phyloP scores from a whole-genome alignment of 2,888 invertebrate species.

The Agrochola lota region DNA sequence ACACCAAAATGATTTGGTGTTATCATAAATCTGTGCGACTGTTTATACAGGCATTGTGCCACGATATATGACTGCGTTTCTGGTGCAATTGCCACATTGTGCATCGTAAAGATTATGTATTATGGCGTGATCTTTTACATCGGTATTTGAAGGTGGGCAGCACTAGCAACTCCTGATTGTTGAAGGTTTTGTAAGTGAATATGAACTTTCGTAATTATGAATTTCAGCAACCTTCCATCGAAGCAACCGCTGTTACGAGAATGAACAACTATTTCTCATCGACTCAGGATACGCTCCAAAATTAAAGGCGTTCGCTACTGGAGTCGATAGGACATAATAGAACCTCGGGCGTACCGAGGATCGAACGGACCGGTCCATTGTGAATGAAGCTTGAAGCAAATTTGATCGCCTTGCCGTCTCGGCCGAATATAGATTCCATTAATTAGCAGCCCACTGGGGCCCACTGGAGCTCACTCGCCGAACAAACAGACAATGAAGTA shows the following conservation, averaged over 20 bases:
- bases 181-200: background rate
- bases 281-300: slow-evolving; percentile 45
- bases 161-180: background rate
- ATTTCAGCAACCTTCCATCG: slow-evolving; percentile 3
- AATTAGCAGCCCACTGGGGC: slow-evolving; percentile 71
- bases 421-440: slow-evolving; percentile 75
- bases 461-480: slow-evolving; percentile 67
- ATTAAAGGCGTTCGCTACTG: slow-evolving; percentile 52
- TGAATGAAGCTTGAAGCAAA: slow-evolving; percentile 60
- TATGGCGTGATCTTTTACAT: slow-evolving; percentile 4
- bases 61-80: slow-evolving; percentile 50
- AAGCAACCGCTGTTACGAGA: slow-evolving; percentile 7
- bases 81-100: slow-evolving; percentile 40
- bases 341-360: slow-evolving; percentile 39
- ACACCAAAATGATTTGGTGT: slow-evolving; percentile 65
- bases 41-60: slow-evolving; percentile 57
- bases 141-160: slow-evolving; percentile 13
- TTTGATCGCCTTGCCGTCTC: slow-evolving; percentile 59
- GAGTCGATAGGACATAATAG: slow-evolving; percentile 55
- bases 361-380: slow-evolving; percentile 57
- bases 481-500: slow-evolving; percentile 75
- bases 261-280: slow-evolving; percentile 47
- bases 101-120: slow-evolving; percentile 18
- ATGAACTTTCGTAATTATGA: background rate
- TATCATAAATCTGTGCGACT: slow-evolving; percentile 64